Percentiles rank a stretch among this genome's conserved stretches.
phyloP scores from a whole-genome alignment of 1,140 invertebrate genomes.

The Rhyacophila brunnea region DNA sequence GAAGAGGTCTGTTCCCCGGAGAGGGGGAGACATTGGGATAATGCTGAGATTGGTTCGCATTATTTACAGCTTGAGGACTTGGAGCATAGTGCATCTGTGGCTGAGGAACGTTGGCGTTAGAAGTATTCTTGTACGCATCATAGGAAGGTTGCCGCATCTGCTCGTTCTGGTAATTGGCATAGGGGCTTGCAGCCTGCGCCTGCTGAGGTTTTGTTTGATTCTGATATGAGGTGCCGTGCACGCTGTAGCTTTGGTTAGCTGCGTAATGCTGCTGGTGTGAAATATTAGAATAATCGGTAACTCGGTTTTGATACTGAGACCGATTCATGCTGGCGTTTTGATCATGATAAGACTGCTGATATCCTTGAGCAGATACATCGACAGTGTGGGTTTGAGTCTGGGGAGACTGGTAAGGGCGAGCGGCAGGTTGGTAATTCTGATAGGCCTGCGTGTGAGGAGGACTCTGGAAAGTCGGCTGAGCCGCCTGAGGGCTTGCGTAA shows the following conservation, averaged over 20 bases:
- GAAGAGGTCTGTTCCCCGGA: constrained; percentile 4
- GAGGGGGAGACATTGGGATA: constrained; percentile 27
- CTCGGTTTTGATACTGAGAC: constrained; percentile 1
- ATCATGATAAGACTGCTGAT: background rate
- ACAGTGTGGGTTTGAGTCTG: background rate
- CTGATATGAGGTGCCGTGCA: constrained; percentile 1
- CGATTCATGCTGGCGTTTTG: constrained; percentile 9
- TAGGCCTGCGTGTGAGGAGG: constrained; percentile 38
- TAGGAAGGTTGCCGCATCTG: background rate
- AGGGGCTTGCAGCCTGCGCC: background rate
- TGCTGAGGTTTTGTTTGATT: constrained; percentile 31
- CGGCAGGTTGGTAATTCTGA: constrained; percentile 16
- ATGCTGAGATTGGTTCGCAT: constrained; percentile 32
- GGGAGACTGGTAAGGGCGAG: background rate
- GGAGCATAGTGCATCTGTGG: background rate
- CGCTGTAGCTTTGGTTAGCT: background rate
- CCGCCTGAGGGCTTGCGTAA: constrained; percentile 25
- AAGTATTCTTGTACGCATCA: constrained; percentile 21
- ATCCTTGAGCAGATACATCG: no score
- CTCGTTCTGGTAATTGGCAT: background rate
- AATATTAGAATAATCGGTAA: background rate
- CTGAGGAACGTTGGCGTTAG: constrained; percentile 43
- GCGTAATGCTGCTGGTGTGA: background rate
- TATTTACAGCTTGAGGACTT: no score
- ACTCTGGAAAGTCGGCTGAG: constrained; percentile 47